These are phyloP conservation scores for Orthonevra nobilis DNA, from an alignment of 2,888 invertebrate species.

Conservation along the genomic window DNA sequence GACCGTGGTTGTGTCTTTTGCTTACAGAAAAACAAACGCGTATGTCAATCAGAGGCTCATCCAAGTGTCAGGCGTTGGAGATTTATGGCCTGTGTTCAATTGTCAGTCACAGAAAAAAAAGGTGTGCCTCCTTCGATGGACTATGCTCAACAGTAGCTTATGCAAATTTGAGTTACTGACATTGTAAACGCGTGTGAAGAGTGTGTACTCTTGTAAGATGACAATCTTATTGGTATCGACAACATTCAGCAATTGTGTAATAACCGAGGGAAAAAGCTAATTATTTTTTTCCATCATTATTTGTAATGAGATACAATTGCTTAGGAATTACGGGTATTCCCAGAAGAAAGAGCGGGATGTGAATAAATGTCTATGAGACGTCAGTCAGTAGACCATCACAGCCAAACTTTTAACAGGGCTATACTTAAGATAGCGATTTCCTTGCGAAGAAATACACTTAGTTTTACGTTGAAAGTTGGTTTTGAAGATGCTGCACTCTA, in stretches of 20 bases:
- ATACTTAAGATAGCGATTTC: too few species aligned
- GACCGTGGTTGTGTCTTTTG: neutral
- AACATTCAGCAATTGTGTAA: neutral
- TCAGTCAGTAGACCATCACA: too few species aligned
- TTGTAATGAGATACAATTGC: too few species aligned
- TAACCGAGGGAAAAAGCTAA: neutral
- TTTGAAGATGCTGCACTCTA: too few species aligned
- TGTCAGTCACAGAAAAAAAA: slow-evolving; percentile 51
- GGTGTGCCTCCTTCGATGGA: neutral
- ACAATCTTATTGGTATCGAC: slow-evolving; percentile 6
- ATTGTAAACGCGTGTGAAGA: slow-evolving; percentile 16
- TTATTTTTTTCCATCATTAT: too few species aligned
- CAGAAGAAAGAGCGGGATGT: too few species aligned
- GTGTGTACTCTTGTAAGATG: too few species aligned
- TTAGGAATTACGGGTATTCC: too few species aligned
- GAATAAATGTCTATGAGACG: too few species aligned
- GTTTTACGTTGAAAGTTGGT: too few species aligned
- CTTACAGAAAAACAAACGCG: neutral
- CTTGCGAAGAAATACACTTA: too few species aligned
- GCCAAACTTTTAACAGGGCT: too few species aligned
- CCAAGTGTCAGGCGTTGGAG: slow-evolving; percentile 14
- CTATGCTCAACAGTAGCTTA: slow-evolving; percentile 29
- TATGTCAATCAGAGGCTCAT: slow-evolving; percentile 11
- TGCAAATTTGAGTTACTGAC: slow-evolving; percentile 44
- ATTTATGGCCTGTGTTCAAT: slow-evolving; percentile 55